These are phyloP conservation scores for Crotophaga sulcirostris DNA, from an alignment of 2,113 vertebrate species.

Conservation along the genomic window DNA sequence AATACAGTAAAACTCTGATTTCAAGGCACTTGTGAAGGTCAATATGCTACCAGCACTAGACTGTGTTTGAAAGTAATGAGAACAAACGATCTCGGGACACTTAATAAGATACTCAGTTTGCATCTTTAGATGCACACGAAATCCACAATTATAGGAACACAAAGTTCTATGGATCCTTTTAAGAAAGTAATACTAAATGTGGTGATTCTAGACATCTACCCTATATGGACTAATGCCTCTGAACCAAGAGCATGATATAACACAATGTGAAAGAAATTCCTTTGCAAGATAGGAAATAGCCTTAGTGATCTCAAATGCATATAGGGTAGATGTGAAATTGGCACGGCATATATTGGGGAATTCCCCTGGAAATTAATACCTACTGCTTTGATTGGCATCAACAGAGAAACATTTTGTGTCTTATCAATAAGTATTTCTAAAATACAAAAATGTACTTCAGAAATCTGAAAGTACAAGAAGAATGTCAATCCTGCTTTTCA, in stretches of 20 bases:
- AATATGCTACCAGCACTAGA: not conserved
- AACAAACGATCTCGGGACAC: not conserved
- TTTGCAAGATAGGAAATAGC: not conserved
- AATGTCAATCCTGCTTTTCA: not conserved
- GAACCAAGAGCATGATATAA: not conserved
- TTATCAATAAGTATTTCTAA: not conserved
- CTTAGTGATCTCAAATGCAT: not conserved
- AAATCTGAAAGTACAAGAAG: not conserved
- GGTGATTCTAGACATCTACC: not conserved
- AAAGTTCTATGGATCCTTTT: not conserved
- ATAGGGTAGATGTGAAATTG: not conserved
- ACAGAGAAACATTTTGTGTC: not conserved
- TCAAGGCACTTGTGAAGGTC: not conserved
- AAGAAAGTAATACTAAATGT: not conserved
- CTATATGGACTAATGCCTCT: not conserved
- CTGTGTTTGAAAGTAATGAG: not conserved
- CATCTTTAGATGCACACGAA: not conserved
- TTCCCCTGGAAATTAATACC: not conserved
- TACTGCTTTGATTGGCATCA: not conserved
- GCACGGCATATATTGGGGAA: not conserved
- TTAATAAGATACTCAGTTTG: not conserved
- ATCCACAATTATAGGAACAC: not conserved
- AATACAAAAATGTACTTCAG: not conserved
- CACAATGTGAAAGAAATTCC: not conserved
- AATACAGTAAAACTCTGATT: not conserved